A percentile compares a stretch with the other conserved stretches of the same genome.
Conservation (phyloP, 2,797 vertebrate species). For the Lacerta bilineata region DNA sequence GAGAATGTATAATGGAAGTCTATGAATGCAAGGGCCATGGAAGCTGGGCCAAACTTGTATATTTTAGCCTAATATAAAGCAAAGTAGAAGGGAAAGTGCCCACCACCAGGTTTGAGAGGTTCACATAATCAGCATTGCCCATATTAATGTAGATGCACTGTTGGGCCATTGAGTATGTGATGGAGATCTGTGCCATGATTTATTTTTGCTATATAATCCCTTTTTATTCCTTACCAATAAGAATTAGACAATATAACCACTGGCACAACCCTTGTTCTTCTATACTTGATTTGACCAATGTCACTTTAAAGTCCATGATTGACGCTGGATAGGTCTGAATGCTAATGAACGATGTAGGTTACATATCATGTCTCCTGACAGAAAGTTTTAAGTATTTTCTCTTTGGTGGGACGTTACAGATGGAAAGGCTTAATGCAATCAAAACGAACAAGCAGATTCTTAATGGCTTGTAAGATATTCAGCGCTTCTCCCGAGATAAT, state of each 20-base stretch:
- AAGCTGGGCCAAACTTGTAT: neutral
- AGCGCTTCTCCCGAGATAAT: constrained; percentile 33
- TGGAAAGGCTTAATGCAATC: constrained; percentile 36
- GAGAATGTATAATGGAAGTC: neutral
- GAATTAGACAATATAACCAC: neutral
- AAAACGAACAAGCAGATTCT: constrained; percentile 41
- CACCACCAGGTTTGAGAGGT: neutral
- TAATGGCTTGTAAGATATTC: constrained; percentile 43
- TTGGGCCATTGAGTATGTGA: neutral
- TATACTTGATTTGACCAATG: neutral
- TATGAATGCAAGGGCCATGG: neutral
- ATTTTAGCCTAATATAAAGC: neutral
- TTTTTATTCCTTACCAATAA: neutral
- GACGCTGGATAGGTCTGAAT: neutral
- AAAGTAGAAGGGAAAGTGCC: neutral
- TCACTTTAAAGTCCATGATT: neutral
- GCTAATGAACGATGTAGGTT: constrained; percentile 12
- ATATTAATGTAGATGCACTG: neutral
- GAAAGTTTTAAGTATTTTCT: constrained; percentile 24
- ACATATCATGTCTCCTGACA: constrained; percentile 29
- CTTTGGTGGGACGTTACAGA: constrained; percentile 8
- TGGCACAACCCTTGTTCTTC: neutral
- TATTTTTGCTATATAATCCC: neutral
- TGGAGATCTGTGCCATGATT: neutral
- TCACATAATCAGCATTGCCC: neutral